Evolutionary conservation across 2,888 invertebrate genomes (phyloP).

Genomic region (Rotaria socialis): DNA sequence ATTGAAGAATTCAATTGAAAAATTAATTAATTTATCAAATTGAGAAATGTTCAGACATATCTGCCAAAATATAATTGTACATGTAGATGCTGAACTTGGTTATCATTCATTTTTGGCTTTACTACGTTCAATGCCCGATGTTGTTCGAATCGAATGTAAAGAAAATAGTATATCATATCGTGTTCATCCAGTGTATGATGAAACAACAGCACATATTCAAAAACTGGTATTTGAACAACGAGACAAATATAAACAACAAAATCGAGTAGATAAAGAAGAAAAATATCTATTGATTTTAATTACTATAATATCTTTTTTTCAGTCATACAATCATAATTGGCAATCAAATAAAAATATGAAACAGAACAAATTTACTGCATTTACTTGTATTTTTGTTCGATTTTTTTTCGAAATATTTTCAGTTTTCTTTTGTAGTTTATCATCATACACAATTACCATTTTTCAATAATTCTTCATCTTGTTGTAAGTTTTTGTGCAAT

Average conservation of each 20-base stretch:
- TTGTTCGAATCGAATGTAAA: neutral
- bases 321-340: neutral
- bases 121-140: neutral
- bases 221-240: constrained; percentile 1
- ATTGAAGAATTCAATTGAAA: too few relatives aligned
- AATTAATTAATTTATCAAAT: too few relatives aligned
- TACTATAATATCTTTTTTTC: neutral
- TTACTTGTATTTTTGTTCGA: neutral
- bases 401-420: neutral
- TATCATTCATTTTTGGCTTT: neutral
- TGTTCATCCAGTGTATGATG: neutral
- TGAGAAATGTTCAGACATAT: too few relatives aligned
- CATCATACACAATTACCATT: neutral
- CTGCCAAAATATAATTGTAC: too few relatives aligned
- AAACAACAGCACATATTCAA: neutral
- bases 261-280: neutral
- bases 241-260: neutral
- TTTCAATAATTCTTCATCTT: neutral
- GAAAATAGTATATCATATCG: neutral
- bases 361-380: neutral
- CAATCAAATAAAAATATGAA: neutral
- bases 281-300: too few relatives aligned
- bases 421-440: neutral
- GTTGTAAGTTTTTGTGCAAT: neutral
- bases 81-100: neutral